Conservation (phyloP, 2,888 invertebrate genomes). For the Nomada goodeniana region DNA sequence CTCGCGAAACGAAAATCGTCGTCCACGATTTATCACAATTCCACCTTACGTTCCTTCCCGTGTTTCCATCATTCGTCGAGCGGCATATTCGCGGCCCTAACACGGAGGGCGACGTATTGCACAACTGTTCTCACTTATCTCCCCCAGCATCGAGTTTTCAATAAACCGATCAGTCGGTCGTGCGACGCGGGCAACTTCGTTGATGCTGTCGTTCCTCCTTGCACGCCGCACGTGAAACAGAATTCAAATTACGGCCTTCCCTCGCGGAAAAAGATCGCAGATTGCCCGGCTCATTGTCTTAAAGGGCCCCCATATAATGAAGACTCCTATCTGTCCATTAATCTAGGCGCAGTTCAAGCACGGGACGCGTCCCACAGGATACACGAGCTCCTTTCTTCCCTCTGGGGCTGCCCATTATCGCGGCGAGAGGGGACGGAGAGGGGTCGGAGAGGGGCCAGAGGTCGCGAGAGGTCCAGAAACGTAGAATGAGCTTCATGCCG, state of each 20-base stretch:
- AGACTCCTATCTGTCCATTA: slow-evolving; percentile 53
- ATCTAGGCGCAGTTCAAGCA: slow-evolving; percentile 54
- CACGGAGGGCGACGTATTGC: too few species aligned
- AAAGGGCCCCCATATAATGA: slow-evolving; percentile 45
- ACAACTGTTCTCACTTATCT: background rate
- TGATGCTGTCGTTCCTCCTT: slow-evolving; percentile 12
- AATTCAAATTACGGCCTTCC: slow-evolving; percentile 45
- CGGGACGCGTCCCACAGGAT: slow-evolving; percentile 25
- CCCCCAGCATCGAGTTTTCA: background rate
- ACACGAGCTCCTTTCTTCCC: slow-evolving; percentile 36
- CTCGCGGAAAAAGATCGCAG: slow-evolving; percentile 53
- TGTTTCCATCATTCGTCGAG: too few species aligned
- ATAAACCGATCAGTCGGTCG: slow-evolving; percentile 12
- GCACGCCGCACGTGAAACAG: slow-evolving; percentile 3
- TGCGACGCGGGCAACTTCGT: background rate
- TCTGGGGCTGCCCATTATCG: slow-evolving; percentile 41
- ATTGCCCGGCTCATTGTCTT: slow-evolving; percentile 53
- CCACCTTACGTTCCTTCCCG: too few species aligned
- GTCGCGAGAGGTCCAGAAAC: slow-evolving; percentile 29
- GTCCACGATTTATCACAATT: too few species aligned
- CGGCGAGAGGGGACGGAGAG: slow-evolving; percentile 20
- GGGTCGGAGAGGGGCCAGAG: slow-evolving; percentile 22
- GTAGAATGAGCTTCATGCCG: slow-evolving; percentile 39
- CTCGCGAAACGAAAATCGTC: too few species aligned
- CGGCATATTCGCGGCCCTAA: too few species aligned